phyloP scores from a whole-genome alignment of 2,888 invertebrate genomes.

The Lasioglossum calceatum region DNA sequence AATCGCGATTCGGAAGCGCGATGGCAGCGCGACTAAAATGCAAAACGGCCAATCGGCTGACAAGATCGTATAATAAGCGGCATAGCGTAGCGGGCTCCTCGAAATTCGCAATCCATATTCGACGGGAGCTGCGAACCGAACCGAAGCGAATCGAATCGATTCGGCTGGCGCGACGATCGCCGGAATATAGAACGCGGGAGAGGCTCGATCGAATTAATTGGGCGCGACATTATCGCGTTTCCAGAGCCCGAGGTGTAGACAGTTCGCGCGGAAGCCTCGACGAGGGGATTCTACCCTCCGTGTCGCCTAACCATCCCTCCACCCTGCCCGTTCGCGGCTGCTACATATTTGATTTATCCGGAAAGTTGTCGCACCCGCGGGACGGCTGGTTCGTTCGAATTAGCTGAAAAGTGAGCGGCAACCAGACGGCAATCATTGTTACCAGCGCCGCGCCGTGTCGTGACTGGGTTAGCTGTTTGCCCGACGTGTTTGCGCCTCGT shows the following conservation, averaged over 20 bases:
- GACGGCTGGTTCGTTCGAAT: slow-evolving; percentile 49
- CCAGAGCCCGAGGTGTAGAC: slow-evolving; percentile 58
- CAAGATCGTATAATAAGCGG: slow-evolving; percentile 15
- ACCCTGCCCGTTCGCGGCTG: slow-evolving; percentile 10
- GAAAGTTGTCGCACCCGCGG: slow-evolving; percentile 59
- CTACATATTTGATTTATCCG: slow-evolving; percentile 71
- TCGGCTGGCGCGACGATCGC: slow-evolving; percentile 21
- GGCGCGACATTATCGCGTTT: slow-evolving; percentile 68
- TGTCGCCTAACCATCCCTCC: slow-evolving; percentile 5
- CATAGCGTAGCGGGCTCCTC: neutral
- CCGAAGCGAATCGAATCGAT: slow-evolving; percentile 10
- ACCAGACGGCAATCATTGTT: slow-evolving; percentile 59
- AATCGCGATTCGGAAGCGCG: neutral
- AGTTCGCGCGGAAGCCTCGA: slow-evolving; percentile 51
- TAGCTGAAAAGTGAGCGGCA: slow-evolving; percentile 62
- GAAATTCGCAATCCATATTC: slow-evolving; percentile 39
- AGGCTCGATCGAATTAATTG: slow-evolving; percentile 65
- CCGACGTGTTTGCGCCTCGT: slow-evolving; percentile 51
- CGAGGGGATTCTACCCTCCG: slow-evolving; percentile 41
- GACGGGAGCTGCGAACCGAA: neutral
- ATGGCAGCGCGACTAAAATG: neutral
- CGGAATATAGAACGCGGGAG: slow-evolving; percentile 41
- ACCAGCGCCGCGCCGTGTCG: slow-evolving; percentile 24
- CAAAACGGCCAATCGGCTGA: neutral
- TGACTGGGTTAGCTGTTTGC: slow-evolving; percentile 34